These are phyloP conservation scores for Oncorhynchus gorbuscha DNA, from an alignment of 2,113 vertebrate species.

Conservation along the genomic window DNA sequence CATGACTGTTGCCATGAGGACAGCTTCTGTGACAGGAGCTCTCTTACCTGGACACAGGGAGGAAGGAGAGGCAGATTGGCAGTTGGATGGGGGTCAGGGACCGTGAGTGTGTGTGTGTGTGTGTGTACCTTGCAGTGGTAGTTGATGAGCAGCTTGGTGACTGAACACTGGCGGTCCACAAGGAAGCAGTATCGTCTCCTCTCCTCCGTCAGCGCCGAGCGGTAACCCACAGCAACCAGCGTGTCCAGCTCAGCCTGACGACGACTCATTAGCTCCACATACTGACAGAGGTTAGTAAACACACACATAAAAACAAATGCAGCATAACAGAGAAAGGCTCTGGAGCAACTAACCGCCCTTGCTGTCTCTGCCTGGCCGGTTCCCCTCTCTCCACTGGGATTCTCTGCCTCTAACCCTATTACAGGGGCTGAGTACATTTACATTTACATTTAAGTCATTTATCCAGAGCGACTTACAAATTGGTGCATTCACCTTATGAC, in stretches of 20 bases:
- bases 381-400: too few relatives aligned
- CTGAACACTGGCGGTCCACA: constrained; percentile 82
- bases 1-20: constrained; percentile 81
- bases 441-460: too few relatives aligned
- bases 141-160: constrained; percentile 81
- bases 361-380: too few relatives aligned
- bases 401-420: too few relatives aligned
- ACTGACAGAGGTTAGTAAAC: constrained; percentile 57
- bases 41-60: constrained; percentile 70
- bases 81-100: neutral
- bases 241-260: constrained; percentile 80
- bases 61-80: too few relatives aligned
- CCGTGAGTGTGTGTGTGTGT: neutral
- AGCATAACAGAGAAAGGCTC: neutral
- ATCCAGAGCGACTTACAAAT: too few relatives aligned
- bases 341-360: too few relatives aligned
- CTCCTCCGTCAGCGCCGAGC: constrained; percentile 81
- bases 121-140: constrained; percentile 81
- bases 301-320: neutral
- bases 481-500: too few relatives aligned
- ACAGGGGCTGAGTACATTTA: too few relatives aligned
- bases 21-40: constrained; percentile 80
- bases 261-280: constrained; percentile 83
- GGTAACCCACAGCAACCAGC: constrained; percentile 80
- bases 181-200: constrained; percentile 83